Base-by-base conservation (phyloP, 2,888 invertebrate genomes). In the Ceramica pisi region DNA sequence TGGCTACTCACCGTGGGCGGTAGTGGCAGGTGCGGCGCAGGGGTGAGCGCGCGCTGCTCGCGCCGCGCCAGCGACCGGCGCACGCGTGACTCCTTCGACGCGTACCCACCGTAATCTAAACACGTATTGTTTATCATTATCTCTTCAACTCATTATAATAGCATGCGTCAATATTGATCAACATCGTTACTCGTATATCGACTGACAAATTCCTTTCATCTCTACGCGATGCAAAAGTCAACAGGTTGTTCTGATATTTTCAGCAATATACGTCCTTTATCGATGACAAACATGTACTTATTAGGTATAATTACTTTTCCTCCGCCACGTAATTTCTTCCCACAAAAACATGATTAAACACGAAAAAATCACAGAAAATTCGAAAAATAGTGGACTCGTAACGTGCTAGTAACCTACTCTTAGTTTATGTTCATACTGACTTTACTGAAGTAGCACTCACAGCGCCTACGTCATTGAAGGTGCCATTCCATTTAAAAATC, bases 21-120 rank as follows among this genome's bases (percentile, higher is more conserved):
- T 51, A 93, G 87, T 23, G 95, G 93, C 80, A 94, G 85, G 77
- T 93, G 94, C 74, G 92, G 94, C 46, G 91, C 85, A 48, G 95
- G 91, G 56, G 92, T 89, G 50, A 91, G 93, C 56, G 92, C 88
- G 60, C 95, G 93, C 85, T 93, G 92, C 78, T 96, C 96, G 60
- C 95, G 88, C 57, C 96, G 92, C 48, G 94, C 90, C 68, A 93
- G 78, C 38, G 93, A 87, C 35, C 95, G 92, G 44, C 95, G 93
- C 80, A 92, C 90, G 76, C 95, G 94, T 76, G 92, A 88, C 80
- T 96, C 95, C 83, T 95, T 95, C 73, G 94, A 86, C 82, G 94
- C 94, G 87, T 96, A 95, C 65, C 91, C 93, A 82, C 95, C 94
- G 85, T 95, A 95, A 86, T 95, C 95, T 95, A 88, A 67, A 83